phyloP scores from a whole-genome alignment of 2,888 invertebrate species.

The Drosophila nr. medialis region DNA sequence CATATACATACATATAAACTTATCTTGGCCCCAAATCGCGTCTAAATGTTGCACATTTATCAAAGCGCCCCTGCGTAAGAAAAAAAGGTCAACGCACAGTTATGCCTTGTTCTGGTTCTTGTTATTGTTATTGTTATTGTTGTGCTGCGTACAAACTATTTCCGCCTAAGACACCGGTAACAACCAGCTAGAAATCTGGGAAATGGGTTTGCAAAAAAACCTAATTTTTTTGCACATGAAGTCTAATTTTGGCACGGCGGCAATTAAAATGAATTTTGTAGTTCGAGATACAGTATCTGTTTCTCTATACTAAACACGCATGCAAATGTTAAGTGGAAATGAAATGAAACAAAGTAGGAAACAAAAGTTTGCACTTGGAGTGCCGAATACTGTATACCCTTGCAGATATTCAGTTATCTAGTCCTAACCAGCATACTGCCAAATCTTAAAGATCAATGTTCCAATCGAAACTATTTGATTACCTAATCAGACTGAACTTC shows the following conservation, averaged over 20 bases:
- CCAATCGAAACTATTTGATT: background rate
- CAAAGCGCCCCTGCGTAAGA: constrained; percentile 59
- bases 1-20: constrained; percentile 33
- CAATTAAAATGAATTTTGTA: constrained; percentile 67
- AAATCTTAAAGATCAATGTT: background rate
- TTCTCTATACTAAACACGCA: constrained; percentile 10
- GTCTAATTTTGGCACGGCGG: constrained; percentile 45
- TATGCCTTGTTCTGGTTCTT: constrained; percentile 64
- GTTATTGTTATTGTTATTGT: constrained; percentile 42
- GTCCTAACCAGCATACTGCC: background rate
- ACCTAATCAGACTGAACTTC: background rate
- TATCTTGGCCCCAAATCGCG: constrained; percentile 79
- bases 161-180: constrained; percentile 57
- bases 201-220: constrained; percentile 60
- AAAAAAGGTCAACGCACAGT: constrained; percentile 79
- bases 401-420: background rate
- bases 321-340: constrained; percentile 16
- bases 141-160: constrained; percentile 64
- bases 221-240: constrained; percentile 55
- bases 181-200: constrained; percentile 57
- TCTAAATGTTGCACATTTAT: constrained; percentile 81
- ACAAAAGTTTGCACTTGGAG: background rate
- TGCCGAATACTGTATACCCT: constrained; percentile 23
- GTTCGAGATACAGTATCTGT: constrained; percentile 41
- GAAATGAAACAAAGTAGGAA: constrained; percentile 12